Conservation (phyloP, 2,888 invertebrate species). For the Dolomedes plantarius region DNA sequence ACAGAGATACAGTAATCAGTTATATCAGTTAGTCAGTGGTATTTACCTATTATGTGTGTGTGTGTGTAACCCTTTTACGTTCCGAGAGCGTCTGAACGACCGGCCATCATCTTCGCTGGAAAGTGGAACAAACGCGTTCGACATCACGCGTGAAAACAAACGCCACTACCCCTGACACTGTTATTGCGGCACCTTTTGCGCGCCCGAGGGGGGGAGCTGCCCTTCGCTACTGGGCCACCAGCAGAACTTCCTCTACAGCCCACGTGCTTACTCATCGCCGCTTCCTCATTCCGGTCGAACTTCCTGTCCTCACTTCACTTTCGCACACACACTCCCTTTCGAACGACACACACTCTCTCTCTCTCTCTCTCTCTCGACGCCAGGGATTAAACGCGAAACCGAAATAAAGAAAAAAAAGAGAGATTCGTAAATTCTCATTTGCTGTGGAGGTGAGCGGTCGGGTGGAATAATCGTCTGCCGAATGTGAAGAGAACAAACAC, state of each 20-base stretch:
- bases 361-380: too few relatives aligned
- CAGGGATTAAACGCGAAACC: too few relatives aligned
- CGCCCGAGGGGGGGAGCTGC: constrained; percentile 19
- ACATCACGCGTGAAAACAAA: constrained; percentile 21
- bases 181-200: constrained; percentile 26
- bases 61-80: too few relatives aligned
- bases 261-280: constrained; percentile 71
- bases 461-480: neutral
- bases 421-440: neutral
- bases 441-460: too few relatives aligned
- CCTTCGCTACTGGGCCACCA: constrained; percentile 50
- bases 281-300: constrained; percentile 72
- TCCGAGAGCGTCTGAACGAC: too few relatives aligned
- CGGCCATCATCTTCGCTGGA: too few relatives aligned
- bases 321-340: constrained; percentile 37
- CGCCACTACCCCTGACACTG: constrained; percentile 64
- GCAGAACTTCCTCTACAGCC: constrained; percentile 62
- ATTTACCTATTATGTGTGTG: too few relatives aligned
- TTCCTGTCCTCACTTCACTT: constrained; percentile 63
- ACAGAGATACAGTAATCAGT: too few relatives aligned
- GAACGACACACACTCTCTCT: neutral
- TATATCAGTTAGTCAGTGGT: too few relatives aligned
- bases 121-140: constrained; percentile 14
- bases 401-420: too few relatives aligned
- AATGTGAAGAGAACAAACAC: too few relatives aligned